A percentile compares a stretch with the other conserved stretches of the same genome.
phyloP scores from a whole-genome alignment of 1,140 invertebrate genomes.

The Mactra quadrangularis region DNA sequence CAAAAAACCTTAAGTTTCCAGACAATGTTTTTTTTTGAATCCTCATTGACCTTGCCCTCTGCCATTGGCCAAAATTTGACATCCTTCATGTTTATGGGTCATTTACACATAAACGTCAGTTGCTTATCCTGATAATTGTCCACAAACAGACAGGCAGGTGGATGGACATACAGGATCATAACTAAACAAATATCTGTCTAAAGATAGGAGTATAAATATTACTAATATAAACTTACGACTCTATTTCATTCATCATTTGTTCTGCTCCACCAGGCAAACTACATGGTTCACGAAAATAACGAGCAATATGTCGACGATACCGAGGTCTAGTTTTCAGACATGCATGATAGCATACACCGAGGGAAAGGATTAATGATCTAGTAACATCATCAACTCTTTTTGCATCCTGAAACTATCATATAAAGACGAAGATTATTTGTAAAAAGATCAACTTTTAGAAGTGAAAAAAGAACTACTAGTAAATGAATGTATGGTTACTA shows the following conservation, averaged over 20 bases:
- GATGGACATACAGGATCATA: not conserved
- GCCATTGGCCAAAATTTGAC: not conserved
- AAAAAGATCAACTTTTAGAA: not conserved
- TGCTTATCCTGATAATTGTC: not conserved
- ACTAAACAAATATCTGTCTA: not conserved
- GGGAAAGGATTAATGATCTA: constrained; percentile 70
- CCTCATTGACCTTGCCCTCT: not conserved
- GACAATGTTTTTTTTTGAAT: too few relatives aligned
- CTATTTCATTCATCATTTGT: constrained; percentile 66
- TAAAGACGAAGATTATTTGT: not conserved
- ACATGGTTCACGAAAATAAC: constrained; percentile 62
- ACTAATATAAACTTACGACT: constrained; percentile 53
- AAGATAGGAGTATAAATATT: not conserved
- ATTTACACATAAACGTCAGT: not conserved
- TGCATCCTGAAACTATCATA: constrained; percentile 20
- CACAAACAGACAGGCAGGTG: too few relatives aligned
- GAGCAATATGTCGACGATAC: constrained; percentile 65
- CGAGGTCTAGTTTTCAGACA: constrained; percentile 70
- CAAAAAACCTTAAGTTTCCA: too few relatives aligned
- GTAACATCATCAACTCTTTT: constrained; percentile 61
- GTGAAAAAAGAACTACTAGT: not conserved
- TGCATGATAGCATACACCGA: constrained; percentile 78
- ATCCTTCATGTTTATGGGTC: not conserved
- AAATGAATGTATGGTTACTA: not conserved
- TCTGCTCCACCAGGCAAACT: constrained; percentile 52